A percentile compares a stretch with the other conserved stretches of the same genome.
Conservation (phyloP, 2,797 vertebrate species). For the Sparus aurata region DNA sequence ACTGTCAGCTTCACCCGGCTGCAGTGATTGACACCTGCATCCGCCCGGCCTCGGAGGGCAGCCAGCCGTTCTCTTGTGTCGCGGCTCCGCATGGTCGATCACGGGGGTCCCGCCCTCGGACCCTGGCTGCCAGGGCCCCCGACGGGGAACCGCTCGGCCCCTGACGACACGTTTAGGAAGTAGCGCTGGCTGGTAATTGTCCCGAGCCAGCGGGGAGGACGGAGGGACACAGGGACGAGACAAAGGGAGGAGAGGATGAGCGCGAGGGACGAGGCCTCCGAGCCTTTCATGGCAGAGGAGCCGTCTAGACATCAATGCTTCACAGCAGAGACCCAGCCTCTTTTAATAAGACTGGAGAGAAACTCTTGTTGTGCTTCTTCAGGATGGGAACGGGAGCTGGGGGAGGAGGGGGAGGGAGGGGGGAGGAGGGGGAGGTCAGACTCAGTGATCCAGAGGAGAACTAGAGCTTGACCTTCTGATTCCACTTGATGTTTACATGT, state of each 20-base stretch:
- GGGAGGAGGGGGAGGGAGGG: conserved; percentile 18
- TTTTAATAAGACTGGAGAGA: conserved; percentile 67
- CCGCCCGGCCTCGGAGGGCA: conserved; percentile 61
- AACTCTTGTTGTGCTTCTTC: conserved; percentile 28
- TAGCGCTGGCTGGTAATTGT: conserved; percentile 77
- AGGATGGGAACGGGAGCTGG: conserved; percentile 48
- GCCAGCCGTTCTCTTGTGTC: conserved; percentile 71
- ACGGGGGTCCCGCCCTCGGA: conserved; percentile 59
- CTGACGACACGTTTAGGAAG: conserved; percentile 81
- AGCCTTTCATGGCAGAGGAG: conserved; percentile 64
- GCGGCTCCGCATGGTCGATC: conserved; percentile 74
- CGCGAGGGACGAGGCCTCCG: conserved; percentile 57
- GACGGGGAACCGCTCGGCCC: conserved; percentile 56
- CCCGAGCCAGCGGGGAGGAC: conserved; percentile 75
- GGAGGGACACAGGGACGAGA: conserved; percentile 56
- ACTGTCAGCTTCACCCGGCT: conserved; percentile 29
- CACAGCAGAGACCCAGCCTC: conserved; percentile 56
- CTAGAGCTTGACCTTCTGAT: conserved; percentile 60
- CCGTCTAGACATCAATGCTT: conserved; percentile 79
- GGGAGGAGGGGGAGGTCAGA: conserved; percentile 16
- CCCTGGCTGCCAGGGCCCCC: conserved; percentile 53
- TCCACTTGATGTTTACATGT: conserved; percentile 35
- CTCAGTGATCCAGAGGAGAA: conserved; percentile 44
- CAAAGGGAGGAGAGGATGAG: conserved; percentile 73
- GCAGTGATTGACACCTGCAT: conserved; percentile 76